Evolutionary conservation across 2,888 invertebrate species (phyloP).

Genomic region (Drosophila niveifrons): DNA sequence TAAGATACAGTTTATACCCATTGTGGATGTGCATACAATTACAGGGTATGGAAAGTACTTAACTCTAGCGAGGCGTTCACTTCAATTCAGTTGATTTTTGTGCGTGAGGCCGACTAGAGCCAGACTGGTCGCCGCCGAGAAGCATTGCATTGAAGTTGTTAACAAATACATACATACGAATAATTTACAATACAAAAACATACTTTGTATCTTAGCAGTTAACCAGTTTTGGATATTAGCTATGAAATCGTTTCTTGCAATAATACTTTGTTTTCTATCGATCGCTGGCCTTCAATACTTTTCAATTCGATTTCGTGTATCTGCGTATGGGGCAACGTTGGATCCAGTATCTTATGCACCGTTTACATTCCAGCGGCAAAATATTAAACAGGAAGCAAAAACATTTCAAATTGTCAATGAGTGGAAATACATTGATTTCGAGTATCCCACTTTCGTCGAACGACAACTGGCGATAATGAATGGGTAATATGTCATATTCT

Average conservation of each 20-base stretch:
- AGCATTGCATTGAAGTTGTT: conserved; percentile 22
- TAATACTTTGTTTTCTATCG: conserved; percentile 37
- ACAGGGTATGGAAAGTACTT: conserved; percentile 38
- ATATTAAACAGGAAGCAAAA: neutral
- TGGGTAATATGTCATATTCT: conserved; percentile 84
- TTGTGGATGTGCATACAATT: neutral
- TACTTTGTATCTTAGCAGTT: conserved; percentile 19
- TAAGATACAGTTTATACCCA: conserved; percentile 3
- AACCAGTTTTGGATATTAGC: conserved; percentile 49
- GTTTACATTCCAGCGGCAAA: conserved; percentile 15
- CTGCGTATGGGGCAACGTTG: conserved; percentile 17
- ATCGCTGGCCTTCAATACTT: conserved; percentile 51
- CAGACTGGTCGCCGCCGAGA: conserved; percentile 27
- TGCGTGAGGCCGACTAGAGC: conserved; percentile 41
- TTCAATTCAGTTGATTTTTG: conserved; percentile 51
- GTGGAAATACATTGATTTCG: conserved; percentile 92
- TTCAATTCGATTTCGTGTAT: conserved; percentile 25
- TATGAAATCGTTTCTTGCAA: conserved; percentile 38
- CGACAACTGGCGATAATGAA: conserved; percentile 87
- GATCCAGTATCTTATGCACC: conserved; percentile 16
- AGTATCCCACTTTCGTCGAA: conserved; percentile 88
- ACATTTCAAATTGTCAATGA: conserved; percentile 87
- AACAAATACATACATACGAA: conserved; percentile 18
- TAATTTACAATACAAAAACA: conserved; percentile 21
- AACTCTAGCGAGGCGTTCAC: conserved; percentile 36